Percentiles rank a stretch among this genome's conserved stretches.
Conservation (phyloP, 1,140 invertebrate genomes). For the Sitophilus oryzae region DNA sequence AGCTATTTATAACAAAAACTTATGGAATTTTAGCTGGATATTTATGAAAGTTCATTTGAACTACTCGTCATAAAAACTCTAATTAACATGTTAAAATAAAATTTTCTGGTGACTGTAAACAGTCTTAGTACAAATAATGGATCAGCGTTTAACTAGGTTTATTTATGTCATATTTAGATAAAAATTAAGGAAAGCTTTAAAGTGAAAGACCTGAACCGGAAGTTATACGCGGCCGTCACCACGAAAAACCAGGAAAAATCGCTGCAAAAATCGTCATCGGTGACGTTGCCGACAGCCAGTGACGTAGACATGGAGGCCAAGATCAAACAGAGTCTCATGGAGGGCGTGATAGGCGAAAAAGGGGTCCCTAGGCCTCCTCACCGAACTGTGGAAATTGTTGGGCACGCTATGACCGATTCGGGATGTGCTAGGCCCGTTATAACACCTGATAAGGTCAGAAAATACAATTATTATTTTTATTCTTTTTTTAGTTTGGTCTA, state of each 20-base stretch:
- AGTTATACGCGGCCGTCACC: constrained; percentile 34
- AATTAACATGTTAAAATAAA: no score
- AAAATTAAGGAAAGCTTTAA: constrained; percentile 41
- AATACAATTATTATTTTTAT: no score
- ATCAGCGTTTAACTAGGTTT: no score
- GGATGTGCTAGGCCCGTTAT: not conserved
- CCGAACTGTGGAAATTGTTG: constrained; percentile 32
- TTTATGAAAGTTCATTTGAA: no score
- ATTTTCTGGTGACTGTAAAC: no score
- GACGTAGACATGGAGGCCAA: constrained; percentile 53
- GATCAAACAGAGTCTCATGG: constrained; percentile 55
- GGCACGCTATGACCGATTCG: constrained; percentile 11
- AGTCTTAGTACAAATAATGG: no score
- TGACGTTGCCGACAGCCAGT: constrained; percentile 36
- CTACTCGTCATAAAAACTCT: no score
- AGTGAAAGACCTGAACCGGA: constrained; percentile 47
- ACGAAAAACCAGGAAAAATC: constrained; percentile 15
- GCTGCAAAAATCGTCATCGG: constrained; percentile 26
- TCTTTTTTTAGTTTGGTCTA: no score
- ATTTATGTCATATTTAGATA: constrained; percentile 8
- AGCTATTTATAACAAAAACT: no score
- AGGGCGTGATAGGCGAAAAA: constrained; percentile 43
- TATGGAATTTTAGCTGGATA: no score
- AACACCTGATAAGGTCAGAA: constrained; percentile 9
- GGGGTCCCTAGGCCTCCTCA: constrained; percentile 35